These are phyloP conservation scores for Drosophila macrospina DNA, from an alignment of 2,888 invertebrate species.

Conservation along the genomic window DNA sequence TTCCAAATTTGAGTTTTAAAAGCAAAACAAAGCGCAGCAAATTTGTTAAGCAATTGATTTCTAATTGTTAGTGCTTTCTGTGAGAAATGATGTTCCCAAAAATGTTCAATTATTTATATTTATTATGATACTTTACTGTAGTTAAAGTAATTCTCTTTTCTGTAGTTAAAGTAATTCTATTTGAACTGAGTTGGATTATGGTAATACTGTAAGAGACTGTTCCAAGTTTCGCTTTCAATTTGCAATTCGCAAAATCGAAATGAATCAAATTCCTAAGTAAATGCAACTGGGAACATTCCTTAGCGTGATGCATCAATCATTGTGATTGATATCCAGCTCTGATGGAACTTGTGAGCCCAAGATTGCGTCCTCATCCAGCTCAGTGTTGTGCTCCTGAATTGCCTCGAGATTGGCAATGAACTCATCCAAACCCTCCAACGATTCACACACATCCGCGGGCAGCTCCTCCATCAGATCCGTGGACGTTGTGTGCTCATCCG, in stretches of 20 bases:
- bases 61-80: too few relatives aligned
- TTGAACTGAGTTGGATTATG: too few relatives aligned
- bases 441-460: conserved; percentile 38
- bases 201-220: too few relatives aligned
- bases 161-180: too few relatives aligned
- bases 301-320: neutral
- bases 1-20: too few relatives aligned
- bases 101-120: neutral
- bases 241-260: too few relatives aligned
- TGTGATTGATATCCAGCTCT: neutral
- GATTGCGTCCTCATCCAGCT: conserved; percentile 4
- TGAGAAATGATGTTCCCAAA: neutral
- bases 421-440: conserved; percentile 61
- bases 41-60: too few relatives aligned
- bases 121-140: neutral
- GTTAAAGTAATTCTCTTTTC: too few relatives aligned
- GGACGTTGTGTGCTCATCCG: neutral
- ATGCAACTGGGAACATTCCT: too few relatives aligned
- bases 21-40: too few relatives aligned
- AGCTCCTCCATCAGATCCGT: neutral
- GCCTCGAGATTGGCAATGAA: conserved; percentile 50
- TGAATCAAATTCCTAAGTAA: too few relatives aligned
- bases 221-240: too few relatives aligned
- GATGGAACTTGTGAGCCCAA: neutral
- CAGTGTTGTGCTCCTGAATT: conserved; percentile 2